Evolutionary conservation across 2,113 vertebrate genomes (phyloP).

Genomic region (Girardinichthys multiradiatus): DNA sequence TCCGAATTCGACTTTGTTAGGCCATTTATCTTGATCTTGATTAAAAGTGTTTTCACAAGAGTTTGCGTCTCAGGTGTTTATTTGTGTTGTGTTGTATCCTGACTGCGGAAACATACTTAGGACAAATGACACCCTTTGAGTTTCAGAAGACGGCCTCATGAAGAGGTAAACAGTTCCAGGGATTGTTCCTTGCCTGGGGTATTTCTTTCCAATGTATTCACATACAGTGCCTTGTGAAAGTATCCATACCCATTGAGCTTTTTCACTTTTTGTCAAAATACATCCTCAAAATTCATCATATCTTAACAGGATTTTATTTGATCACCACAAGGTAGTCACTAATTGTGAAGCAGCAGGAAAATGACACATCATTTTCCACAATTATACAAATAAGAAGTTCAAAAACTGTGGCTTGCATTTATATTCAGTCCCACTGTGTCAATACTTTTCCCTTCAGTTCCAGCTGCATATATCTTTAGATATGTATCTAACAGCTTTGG

Average conservation of each 20-base stretch:
- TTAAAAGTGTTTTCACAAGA: conserved; percentile 53
- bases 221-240: neutral
- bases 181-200: neutral
- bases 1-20: conserved; percentile 60
- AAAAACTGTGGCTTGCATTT: too few species aligned
- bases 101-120: conserved; percentile 21
- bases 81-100: conserved; percentile 5
- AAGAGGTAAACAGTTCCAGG: conserved; percentile 12
- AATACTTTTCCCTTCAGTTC: too few species aligned
- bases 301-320: neutral
- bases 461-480: too few species aligned
- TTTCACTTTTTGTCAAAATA: neutral
- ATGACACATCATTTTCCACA: neutral
- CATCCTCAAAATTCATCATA: neutral
- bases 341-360: neutral
- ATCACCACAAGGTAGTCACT: neutral
- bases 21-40: conserved; percentile 46
- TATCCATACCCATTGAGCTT: neutral
- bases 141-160: neutral
- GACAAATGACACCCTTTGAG: conserved; percentile 19
- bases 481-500: too few species aligned
- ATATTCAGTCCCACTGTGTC: too few species aligned
- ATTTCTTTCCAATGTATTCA: neutral
- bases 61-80: conserved; percentile 22
- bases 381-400: too few species aligned